A percentile compares a stretch with the other conserved stretches of the same genome.
Conservation (phyloP, 1,140 invertebrate species). For the Leptestheria dahalacensis region DNA sequence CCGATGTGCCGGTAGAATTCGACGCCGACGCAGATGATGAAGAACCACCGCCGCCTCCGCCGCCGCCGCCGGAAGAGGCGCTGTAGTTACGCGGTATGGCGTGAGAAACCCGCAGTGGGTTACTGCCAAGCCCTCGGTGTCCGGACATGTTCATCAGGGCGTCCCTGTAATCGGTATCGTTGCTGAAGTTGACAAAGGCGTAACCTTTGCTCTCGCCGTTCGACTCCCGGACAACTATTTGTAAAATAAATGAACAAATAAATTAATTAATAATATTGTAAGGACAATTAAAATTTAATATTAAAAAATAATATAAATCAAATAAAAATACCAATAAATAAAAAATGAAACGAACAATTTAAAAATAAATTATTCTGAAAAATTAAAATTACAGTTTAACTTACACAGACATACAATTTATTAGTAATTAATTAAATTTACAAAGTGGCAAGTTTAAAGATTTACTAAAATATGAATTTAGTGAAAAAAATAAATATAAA, state of each 20-base stretch:
- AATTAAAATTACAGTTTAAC: no score
- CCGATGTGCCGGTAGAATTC: slow-evolving; percentile 24
- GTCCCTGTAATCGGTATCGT: slow-evolving; percentile 85
- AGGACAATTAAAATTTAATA: not conserved
- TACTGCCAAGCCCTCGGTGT: slow-evolving; percentile 31
- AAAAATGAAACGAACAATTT: no score
- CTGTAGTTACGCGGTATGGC: slow-evolving; percentile 27
- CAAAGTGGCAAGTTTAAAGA: no score
- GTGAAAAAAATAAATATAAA: no score
- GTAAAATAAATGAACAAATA: slow-evolving; percentile 16
- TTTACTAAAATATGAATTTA: no score
- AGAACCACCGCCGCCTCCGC: not conserved
- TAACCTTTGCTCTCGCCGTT: slow-evolving; percentile 87
- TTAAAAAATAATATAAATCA: no score
- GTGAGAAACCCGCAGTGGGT: slow-evolving; percentile 31
- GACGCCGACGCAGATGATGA: slow-evolving; percentile 25
- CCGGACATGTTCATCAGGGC: slow-evolving; percentile 53
- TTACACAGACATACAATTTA: no score
- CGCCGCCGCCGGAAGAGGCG: not conserved
- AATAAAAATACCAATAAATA: no score
- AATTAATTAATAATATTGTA: not conserved
- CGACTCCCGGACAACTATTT: slow-evolving; percentile 65
- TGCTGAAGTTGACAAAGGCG: slow-evolving; percentile 89
- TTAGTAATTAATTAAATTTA: not conserved
- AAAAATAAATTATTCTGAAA: no score